These are phyloP conservation scores for Tetragonula clypearis DNA, from an alignment of 1,140 invertebrate species.

Conservation along the genomic window DNA sequence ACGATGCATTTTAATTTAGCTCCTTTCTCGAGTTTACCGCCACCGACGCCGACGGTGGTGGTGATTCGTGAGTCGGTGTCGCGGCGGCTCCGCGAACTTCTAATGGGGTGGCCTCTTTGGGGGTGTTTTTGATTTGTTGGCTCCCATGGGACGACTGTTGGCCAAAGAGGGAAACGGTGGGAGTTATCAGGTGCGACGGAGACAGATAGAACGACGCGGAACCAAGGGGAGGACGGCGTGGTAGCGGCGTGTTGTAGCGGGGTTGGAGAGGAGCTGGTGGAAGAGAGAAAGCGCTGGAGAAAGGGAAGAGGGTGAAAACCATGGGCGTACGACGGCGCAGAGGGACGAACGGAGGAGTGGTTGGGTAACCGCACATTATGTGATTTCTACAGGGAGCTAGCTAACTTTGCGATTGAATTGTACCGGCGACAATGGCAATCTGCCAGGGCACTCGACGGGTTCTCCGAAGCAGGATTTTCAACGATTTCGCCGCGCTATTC, in stretches of 20 bases:
- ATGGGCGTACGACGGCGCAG: slow-evolving; percentile 34
- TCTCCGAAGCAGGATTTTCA: slow-evolving; percentile 67
- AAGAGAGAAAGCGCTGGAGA: slow-evolving; percentile 8
- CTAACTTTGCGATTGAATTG: slow-evolving; percentile 81
- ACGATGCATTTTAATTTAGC: slow-evolving; percentile 76
- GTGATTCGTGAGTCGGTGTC: slow-evolving; percentile 57
- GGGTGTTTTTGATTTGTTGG: slow-evolving; percentile 81
- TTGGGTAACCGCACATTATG: slow-evolving; percentile 80
- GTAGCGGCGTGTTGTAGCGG: background rate
- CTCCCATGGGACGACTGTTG: slow-evolving; percentile 64
- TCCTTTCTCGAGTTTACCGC: slow-evolving; percentile 60
- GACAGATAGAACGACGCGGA: slow-evolving; percentile 16
- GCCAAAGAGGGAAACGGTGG: background rate
- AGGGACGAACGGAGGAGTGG: slow-evolving; percentile 43
- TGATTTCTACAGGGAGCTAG: slow-evolving; percentile 81
- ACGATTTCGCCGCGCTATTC: slow-evolving; percentile 46
- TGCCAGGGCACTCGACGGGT: slow-evolving; percentile 69
- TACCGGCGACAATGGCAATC: slow-evolving; percentile 80
- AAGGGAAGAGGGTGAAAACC: slow-evolving; percentile 42
- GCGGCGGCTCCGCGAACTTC: slow-evolving; percentile 58
- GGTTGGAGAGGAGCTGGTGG: background rate
- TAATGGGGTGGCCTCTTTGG: slow-evolving; percentile 68
- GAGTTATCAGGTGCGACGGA: slow-evolving; percentile 21
- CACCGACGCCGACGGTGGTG: slow-evolving; percentile 1
- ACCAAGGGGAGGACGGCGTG: background rate